These are phyloP conservation scores for Trichonephila inaurata DNA, from an alignment of 1,140 invertebrate genomes.

Conservation along the genomic window DNA sequence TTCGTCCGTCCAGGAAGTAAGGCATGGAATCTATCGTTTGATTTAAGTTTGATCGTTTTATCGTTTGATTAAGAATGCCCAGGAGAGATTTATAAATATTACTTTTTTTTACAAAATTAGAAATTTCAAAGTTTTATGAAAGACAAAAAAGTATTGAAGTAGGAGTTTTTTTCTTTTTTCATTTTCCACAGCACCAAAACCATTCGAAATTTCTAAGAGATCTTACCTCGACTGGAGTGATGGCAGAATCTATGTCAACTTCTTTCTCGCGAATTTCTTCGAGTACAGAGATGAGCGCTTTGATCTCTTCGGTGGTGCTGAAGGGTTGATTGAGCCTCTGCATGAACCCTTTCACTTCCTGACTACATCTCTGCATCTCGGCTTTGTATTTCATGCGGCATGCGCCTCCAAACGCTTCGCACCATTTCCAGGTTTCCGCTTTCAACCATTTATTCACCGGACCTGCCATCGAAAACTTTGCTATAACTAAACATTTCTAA, in stretches of 20 bases:
- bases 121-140: too few relatives aligned
- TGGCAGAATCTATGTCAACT: constrained; percentile 96
- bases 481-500: too few relatives aligned
- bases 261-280: constrained; percentile 96
- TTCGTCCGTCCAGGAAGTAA: too few relatives aligned
- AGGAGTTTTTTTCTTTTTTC: too few relatives aligned
- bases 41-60: too few relatives aligned
- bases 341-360: constrained; percentile 94
- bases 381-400: constrained; percentile 95
- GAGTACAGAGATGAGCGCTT: constrained; percentile 94
- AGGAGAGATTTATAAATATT: too few relatives aligned
- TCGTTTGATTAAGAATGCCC: too few relatives aligned
- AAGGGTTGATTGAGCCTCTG: constrained; percentile 92
- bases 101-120: too few relatives aligned
- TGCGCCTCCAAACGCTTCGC: constrained; percentile 90
- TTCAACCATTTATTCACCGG: constrained; percentile 86
- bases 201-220: background rate
- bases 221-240: constrained; percentile 93
- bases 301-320: constrained; percentile 94
- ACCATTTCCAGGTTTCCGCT: constrained; percentile 92
- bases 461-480: background rate
- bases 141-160: too few relatives aligned
- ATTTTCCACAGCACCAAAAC: too few relatives aligned
- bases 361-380: constrained; percentile 97
- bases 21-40: too few relatives aligned